Base-by-base conservation (phyloP, 2,113 vertebrate species). In the Gallinago jamesoni region DNA sequence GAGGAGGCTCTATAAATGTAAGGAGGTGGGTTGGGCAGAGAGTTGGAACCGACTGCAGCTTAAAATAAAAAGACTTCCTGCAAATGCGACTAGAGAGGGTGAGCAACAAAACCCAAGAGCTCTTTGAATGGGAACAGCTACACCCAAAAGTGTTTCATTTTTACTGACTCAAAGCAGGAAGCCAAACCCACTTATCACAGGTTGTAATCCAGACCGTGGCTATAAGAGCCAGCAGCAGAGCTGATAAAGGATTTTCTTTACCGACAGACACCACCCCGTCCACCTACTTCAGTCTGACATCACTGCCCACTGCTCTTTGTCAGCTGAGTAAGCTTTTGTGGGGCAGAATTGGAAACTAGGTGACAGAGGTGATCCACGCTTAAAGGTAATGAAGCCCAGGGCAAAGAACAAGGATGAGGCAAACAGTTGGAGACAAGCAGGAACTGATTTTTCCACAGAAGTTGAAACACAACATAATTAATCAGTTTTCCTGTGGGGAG, bases 1-100 rank as follows among this genome's bases (percentile, higher is more conserved):
- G 93, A 80, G 93, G 94, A 94, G 96, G 91, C 48, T 96, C 91
- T 96, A 85, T 79, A 96, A 96, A 85, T 96, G 93, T 85, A 88
- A 94, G 70, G 75, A 83, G 82, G 93, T 96, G 93, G 93, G 93
- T 62, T 96, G 83, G 89, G 85, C 67, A 88, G 52, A 88, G 66
- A 95, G 78, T 13, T 39, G 39, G 89, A 96, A 92, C 79, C 0
- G 15, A 72, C 88, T 87, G 93, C 89, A 90, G 91, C 91, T 92
- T 95, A 93, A 96, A 96, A 96, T 88, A 96, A 82, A 81, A 82
- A 92, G 83, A 77, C 91, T 95, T 96, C 86, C 93, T 87, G 92
- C 64, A 89, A 93, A 93, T 69, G 79, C 5, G 4, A 64, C 74
- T 67, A n/a, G 80, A 85, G 89, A 87, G 50, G 59, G 79, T 90